Evolutionary conservation across 2,888 invertebrate genomes (phyloP).

Genomic region (Acrobasis consociella): DNA sequence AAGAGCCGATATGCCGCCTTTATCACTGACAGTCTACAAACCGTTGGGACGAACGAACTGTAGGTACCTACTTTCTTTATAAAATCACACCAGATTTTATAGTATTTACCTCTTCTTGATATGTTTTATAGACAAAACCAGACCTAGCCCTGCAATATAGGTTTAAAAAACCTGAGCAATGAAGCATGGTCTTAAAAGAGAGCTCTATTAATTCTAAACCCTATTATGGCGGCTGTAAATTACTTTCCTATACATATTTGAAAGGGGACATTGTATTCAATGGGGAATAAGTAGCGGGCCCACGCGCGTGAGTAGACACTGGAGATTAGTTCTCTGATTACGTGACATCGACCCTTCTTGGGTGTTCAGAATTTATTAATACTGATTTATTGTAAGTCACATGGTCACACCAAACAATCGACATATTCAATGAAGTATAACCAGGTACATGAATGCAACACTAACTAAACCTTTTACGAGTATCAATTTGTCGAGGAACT

Average conservation of each 20-base stretch:
- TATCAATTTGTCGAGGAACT: background rate
- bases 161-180: too few relatives aligned
- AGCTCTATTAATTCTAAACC: background rate
- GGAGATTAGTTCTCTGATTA: slow-evolving; percentile 71
- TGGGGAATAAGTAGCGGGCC: slow-evolving; percentile 47
- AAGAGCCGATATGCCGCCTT: too few relatives aligned
- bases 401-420: background rate
- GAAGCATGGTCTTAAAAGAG: background rate
- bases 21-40: too few relatives aligned
- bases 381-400: slow-evolving; percentile 42
- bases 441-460: background rate
- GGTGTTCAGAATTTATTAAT: slow-evolving; percentile 54
- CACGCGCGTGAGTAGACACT: slow-evolving; percentile 72
- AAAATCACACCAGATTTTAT: too few relatives aligned
- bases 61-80: too few relatives aligned
- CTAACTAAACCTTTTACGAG: background rate
- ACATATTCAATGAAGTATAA: background rate
- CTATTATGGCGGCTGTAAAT: background rate
- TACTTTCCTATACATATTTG: slow-evolving; percentile 49
- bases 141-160: too few relatives aligned
- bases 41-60: too few relatives aligned
- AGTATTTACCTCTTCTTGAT: too few relatives aligned
- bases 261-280: slow-evolving; percentile 58
- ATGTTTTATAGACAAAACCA: too few relatives aligned
- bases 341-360: slow-evolving; percentile 67